Base-by-base conservation (phyloP, 2,113 vertebrate genomes). In the Pitta sordida region DNA sequence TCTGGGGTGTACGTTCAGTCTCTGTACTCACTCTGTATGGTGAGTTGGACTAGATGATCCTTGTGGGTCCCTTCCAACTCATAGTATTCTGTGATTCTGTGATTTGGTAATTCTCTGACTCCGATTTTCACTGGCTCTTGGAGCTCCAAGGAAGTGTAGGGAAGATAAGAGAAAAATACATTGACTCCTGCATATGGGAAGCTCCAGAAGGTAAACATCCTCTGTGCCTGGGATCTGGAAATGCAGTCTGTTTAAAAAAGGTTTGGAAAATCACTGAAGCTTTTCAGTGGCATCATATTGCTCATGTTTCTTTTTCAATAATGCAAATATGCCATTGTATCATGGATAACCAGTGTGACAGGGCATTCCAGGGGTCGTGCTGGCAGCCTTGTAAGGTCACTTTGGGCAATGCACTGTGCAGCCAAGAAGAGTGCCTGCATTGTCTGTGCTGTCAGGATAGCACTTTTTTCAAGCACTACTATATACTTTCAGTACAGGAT, bases 191-290 rank as follows among this genome's bases (percentile, higher is more conserved):
- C 77, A 86, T 91, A 91, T 93, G 94, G 77, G 90, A 87, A 52
- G 32, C 46, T 95, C 94, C 94, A 95, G 85, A 96, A 3, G 55
- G 84, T 1, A 44, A 91, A 78, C 70, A 93, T 93, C 90, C 21
- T 93, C 85, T 52, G 39, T 11, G 63, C 75, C 91, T 93, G 92
- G 49, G 53, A 93, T 93, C 88, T 94, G 92, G 74, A 91, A 85
- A 90, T 3, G 49, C 91, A 93, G 75, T 91, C 94, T 93, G 85
- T 90, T 96, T 82, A 22, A 83, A 90, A 63, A 68, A 69, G 53
- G 11, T 3, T 24, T 91, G 53, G 59, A 95, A 93, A 76, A 85
- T 58, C 70, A 43, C 16, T 1, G 1, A 29, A 85, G 49, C 49
- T 94, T 90, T 62, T 62, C 32, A 20, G 79, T n/a, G 46, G 67